Conservation (phyloP, 2,113 vertebrate species). For the Dipodomys merriami region DNA sequence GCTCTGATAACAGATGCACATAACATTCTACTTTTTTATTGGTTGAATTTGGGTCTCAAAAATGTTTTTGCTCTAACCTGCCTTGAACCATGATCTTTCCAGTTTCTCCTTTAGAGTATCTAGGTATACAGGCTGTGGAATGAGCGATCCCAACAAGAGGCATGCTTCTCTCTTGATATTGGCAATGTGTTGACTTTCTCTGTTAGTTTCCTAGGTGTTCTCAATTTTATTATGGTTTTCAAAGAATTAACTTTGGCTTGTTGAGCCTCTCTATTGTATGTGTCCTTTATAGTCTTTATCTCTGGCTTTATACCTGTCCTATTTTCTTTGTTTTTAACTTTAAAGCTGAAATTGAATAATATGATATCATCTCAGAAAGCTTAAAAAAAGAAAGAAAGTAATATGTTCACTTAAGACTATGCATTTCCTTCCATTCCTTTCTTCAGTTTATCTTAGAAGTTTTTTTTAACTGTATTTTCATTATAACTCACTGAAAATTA, state of each 20-base stretch:
- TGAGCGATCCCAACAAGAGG: too few species aligned
- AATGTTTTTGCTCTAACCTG: too few species aligned
- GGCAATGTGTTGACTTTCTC: background rate
- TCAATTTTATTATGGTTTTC: background rate
- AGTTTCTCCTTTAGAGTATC: too few species aligned
- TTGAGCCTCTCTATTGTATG: background rate
- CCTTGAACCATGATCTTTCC: too few species aligned
- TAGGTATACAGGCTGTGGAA: too few species aligned
- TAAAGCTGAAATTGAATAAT: background rate
- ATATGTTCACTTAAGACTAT: background rate
- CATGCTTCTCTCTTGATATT: background rate
- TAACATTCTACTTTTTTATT: too few species aligned
- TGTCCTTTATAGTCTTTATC: background rate
- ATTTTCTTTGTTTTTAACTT: conserved; percentile 7
- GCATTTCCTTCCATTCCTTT: background rate
- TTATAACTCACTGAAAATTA: background rate
- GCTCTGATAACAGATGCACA: too few species aligned
- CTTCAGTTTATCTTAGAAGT: background rate
- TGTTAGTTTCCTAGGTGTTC: background rate
- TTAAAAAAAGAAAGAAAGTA: too few species aligned
- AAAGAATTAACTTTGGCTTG: background rate
- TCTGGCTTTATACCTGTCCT: conserved; percentile 14
- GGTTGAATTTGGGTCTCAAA: too few species aligned
- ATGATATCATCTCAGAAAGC: too few species aligned
- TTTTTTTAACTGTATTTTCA: background rate